A percentile compares a stretch with the other conserved stretches of the same genome.
Evolutionary conservation across 2,113 vertebrate genomes (phyloP).

Genomic region (Nestor notabilis): DNA sequence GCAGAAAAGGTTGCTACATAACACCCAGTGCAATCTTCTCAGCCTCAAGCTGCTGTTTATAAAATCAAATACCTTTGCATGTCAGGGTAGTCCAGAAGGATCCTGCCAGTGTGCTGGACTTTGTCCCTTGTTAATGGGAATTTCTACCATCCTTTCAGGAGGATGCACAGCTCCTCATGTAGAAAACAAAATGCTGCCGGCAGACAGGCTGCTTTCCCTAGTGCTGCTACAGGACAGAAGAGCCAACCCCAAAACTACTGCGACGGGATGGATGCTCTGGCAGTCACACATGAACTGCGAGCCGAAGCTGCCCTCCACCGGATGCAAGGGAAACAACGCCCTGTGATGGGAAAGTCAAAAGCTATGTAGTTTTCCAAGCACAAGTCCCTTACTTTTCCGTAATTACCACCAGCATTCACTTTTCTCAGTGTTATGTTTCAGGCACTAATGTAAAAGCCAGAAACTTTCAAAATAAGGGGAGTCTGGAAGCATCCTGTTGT

Average conservation of each 20-base stretch:
- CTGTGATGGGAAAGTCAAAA: accelerated
- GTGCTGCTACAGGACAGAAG: accelerated
- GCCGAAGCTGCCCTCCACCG: neutral
- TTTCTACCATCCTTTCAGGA: neutral
- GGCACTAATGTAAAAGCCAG: neutral
- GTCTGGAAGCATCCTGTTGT: neutral
- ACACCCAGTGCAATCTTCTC: neutral
- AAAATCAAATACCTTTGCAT: neutral
- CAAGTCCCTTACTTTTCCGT: accelerated
- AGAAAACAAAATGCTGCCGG: accelerated
- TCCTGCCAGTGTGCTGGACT: neutral
- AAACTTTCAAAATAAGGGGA: neutral
- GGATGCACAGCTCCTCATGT: neutral
- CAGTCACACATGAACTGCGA: accelerated
- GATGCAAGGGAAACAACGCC: neutral
- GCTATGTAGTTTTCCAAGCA: accelerated
- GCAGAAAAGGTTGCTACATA: neutral
- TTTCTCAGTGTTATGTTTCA: neutral
- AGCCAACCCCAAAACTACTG: neutral
- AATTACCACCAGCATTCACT: accelerated
- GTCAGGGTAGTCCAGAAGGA: neutral
- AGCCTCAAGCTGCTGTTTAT: neutral
- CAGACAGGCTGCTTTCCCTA: neutral
- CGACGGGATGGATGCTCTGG: neutral
- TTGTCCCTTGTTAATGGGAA: neutral